These are phyloP conservation scores for Margaritifera margaritifera DNA, from an alignment of 2,888 invertebrate species.

Conservation along the genomic window DNA sequence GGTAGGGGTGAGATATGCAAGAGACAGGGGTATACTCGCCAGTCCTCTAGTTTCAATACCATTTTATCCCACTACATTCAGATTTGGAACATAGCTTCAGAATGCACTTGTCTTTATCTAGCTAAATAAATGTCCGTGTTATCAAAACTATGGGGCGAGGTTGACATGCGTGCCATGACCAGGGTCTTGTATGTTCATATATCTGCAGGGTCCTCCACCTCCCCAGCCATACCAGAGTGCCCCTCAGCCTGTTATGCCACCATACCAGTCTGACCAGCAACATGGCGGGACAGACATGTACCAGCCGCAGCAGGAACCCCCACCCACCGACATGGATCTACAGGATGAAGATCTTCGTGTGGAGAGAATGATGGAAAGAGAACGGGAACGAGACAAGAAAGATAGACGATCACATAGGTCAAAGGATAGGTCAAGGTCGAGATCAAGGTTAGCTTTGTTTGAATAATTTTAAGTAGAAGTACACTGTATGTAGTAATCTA, in stretches of 20 bases:
- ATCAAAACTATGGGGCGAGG: no score
- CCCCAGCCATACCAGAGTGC: background rate
- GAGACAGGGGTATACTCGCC: no score
- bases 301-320: conserved; percentile 7
- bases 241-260: conserved; percentile 2
- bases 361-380: conserved; percentile 36
- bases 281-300: background rate
- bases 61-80: no score
- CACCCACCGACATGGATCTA: conserved; percentile 22
- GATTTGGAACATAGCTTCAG: no score
- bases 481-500: conserved; percentile 4
- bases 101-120: no score
- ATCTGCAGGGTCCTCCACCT: conserved; percentile 3
- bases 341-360: conserved; percentile 39
- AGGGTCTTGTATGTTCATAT: background rate
- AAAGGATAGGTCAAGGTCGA: conserved; percentile 21
- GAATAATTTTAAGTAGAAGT: background rate
- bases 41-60: no score
- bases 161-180: background rate
- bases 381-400: conserved; percentile 30
- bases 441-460: conserved; percentile 8
- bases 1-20: no score
- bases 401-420: conserved; percentile 20
- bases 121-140: no score
- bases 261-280: conserved; percentile 16